Evolutionary conservation across 2,888 invertebrate species (phyloP).

Genomic region (Athrips mouffetella): DNA sequence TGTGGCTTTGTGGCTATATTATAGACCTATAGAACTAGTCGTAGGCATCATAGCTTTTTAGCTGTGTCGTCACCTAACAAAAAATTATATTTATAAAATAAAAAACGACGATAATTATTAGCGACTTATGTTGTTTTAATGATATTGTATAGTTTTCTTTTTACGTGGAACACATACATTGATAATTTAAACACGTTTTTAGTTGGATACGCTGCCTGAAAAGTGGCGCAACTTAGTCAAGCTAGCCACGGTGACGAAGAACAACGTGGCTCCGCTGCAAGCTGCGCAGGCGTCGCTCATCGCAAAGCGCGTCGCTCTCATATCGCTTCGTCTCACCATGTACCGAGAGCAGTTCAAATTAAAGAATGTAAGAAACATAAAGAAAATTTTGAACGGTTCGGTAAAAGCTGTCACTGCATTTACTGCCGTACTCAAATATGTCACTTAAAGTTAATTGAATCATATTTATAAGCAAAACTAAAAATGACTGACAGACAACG

Average conservation of each 20-base stretch:
- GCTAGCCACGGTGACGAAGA: slow-evolving; percentile 88
- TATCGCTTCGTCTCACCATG: slow-evolving; percentile 86
- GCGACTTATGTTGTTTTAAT: background rate
- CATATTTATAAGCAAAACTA: background rate
- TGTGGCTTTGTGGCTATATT: too few relatives aligned
- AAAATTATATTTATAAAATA: background rate
- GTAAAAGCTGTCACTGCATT: background rate
- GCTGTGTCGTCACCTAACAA: too few relatives aligned
- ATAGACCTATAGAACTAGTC: too few relatives aligned
- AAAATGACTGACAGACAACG: too few relatives aligned
- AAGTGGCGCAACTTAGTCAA: slow-evolving; percentile 92
- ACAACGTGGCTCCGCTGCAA: slow-evolving; percentile 91
- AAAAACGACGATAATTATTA: background rate
- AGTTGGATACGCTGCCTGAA: slow-evolving; percentile 89
- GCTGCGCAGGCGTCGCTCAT: slow-evolving; percentile 93
- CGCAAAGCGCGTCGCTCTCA: slow-evolving; percentile 87
- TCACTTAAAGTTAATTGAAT: background rate
- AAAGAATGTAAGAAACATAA: slow-evolving; percentile 46
- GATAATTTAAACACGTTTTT: too few relatives aligned
- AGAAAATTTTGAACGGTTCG: background rate
- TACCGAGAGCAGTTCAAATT: slow-evolving; percentile 86
- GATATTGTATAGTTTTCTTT: too few relatives aligned
- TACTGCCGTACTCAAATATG: background rate
- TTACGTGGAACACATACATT: too few relatives aligned
- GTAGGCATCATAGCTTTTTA: too few relatives aligned